phyloP scores from a whole-genome alignment of 2,113 vertebrate genomes.

The Zootoca vivipara region DNA sequence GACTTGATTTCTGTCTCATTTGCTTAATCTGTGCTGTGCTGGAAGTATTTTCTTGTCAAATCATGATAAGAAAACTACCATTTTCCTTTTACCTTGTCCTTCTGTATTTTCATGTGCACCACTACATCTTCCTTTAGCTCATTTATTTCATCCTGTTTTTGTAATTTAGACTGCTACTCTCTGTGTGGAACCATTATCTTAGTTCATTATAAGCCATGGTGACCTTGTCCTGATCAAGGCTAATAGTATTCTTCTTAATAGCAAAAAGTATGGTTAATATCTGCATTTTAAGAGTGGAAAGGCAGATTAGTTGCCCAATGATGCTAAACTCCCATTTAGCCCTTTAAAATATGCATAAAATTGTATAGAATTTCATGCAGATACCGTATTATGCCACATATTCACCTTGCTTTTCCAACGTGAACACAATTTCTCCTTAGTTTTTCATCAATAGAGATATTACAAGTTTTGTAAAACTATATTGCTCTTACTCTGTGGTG shows the following conservation, averaged over 20 bases:
- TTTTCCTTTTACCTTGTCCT: conserved; percentile 18
- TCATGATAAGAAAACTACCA: conserved; percentile 13
- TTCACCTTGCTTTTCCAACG: neutral
- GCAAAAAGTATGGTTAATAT: conserved; percentile 7
- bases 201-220: conserved; percentile 1
- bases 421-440: neutral
- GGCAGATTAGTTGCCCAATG: neutral
- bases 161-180: conserved; percentile 12
- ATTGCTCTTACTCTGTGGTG: neutral
- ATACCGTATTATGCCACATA: neutral
- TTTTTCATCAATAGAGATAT: neutral
- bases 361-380: neutral
- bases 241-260: neutral
- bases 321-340: neutral
- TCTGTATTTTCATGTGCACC: neutral
- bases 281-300: neutral
- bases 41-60: conserved; percentile 16
- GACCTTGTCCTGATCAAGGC: conserved; percentile 2
- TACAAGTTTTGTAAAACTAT: neutral
- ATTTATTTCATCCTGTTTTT: conserved; percentile 5
- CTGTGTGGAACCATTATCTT: conserved; percentile 7
- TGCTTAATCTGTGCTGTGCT: conserved; percentile 12
- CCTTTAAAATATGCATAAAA: neutral
- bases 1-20: conserved; percentile 11
- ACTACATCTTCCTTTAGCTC: conserved; percentile 14